These are phyloP conservation scores for Eustalomyia histrio DNA, from an alignment of 2,888 invertebrate species.

Conservation along the genomic window DNA sequence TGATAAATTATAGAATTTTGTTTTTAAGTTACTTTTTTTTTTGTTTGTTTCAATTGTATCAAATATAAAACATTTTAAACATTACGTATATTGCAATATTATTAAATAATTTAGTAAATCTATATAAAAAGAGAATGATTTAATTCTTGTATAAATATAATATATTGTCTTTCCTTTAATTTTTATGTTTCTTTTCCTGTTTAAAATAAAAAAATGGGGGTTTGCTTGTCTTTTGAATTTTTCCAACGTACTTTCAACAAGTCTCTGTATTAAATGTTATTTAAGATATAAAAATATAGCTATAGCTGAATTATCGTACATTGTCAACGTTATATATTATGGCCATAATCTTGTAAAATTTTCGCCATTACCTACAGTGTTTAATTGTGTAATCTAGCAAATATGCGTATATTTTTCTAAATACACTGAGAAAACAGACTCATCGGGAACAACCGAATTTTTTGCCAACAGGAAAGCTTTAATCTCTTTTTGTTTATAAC, in stretches of 20 bases:
- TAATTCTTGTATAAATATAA: conserved; percentile 23
- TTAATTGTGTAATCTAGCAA: too few species aligned
- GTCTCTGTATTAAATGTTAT: neutral
- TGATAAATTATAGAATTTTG: conserved; percentile 28
- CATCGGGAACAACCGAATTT: too few species aligned
- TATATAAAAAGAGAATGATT: neutral
- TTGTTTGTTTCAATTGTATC: neutral
- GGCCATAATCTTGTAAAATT: too few species aligned
- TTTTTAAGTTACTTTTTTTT: neutral
- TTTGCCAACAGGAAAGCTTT: too few species aligned
- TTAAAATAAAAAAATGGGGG: neutral
- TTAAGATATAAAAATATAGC: too few species aligned
- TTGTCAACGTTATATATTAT: too few species aligned
- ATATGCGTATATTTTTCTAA: too few species aligned
- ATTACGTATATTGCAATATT: conserved; percentile 1
- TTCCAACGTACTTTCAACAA: neutral
- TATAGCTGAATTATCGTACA: too few species aligned
- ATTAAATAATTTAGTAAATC: neutral
- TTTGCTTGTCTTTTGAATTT: conserved; percentile 7
- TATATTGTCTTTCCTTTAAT: neutral
- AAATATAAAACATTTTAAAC: neutral
- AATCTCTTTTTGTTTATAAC: too few species aligned
- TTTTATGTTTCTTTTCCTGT: neutral
- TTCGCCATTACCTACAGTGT: too few species aligned
- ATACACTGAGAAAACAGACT: too few species aligned